Conservation (phyloP, 64 coral and sea anemone genomes). For the Astreopora myriophthalma region DNA sequence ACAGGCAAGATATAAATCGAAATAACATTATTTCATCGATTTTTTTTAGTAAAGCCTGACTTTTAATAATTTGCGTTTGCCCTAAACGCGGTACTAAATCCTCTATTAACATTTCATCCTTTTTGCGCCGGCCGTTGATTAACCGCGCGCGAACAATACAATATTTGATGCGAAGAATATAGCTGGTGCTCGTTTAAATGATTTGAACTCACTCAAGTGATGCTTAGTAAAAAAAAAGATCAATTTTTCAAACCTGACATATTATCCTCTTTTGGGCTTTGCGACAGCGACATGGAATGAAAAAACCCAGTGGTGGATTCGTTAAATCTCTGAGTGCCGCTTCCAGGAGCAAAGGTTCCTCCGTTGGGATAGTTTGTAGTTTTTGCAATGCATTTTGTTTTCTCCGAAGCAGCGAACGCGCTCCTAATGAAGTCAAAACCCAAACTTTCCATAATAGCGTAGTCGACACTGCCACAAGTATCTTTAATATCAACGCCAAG, state of each 20-base stretch:
- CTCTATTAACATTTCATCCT: too few relatives aligned
- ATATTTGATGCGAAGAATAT: too few relatives aligned
- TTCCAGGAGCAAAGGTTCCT: neutral
- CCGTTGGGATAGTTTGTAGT: neutral
- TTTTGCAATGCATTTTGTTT: neutral
- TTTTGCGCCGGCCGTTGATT: too few relatives aligned
- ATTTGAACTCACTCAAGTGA: too few relatives aligned
- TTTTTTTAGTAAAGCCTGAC: too few relatives aligned
- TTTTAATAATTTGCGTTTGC: too few relatives aligned
- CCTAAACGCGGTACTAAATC: too few relatives aligned
- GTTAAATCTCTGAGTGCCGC: neutral
- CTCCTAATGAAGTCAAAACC: conserved; percentile 16
- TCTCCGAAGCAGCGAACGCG: neutral
- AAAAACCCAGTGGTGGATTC: neutral
- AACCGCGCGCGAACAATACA: too few relatives aligned
- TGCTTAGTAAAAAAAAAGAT: neutral
- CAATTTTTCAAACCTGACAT: neutral
- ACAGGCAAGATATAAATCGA: too few relatives aligned
- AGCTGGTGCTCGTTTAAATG: too few relatives aligned
- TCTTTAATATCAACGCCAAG: conserved; percentile 65
- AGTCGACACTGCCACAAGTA: conserved; percentile 36
- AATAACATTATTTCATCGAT: too few relatives aligned
- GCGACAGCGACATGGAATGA: neutral
- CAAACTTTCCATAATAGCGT: conserved; percentile 46
- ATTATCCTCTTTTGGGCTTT: neutral